These are phyloP conservation scores for Spea multiplicata DNA, from an alignment of 2,113 vertebrate genomes.

Conservation along the genomic window DNA sequence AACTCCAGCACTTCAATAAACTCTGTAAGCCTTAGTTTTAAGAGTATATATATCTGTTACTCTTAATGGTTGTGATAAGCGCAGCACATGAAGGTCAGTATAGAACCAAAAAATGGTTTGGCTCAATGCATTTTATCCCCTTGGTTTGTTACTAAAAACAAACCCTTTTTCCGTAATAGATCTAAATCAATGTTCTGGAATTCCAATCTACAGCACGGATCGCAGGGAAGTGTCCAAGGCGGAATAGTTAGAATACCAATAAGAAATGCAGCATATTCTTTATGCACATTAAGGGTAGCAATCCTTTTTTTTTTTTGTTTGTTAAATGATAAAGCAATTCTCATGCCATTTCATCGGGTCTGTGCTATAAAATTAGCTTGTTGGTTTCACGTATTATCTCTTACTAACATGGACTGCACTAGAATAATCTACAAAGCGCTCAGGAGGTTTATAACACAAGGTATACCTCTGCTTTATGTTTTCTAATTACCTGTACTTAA, in stretches of 20 bases:
- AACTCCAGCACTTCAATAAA: no score
- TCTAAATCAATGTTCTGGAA: no score
- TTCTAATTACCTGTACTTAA: constrained; percentile 52
- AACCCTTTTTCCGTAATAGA: no score
- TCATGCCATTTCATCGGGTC: constrained; percentile 52
- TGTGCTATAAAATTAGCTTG: constrained; percentile 50
- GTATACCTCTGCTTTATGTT: constrained; percentile 68
- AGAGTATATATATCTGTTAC: no score
- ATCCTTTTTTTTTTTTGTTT: neutral
- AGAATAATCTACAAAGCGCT: constrained; percentile 62
- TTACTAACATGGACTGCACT: constrained; percentile 72
- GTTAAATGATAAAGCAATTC: neutral
- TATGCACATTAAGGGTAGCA: neutral
- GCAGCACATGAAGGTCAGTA: no score
- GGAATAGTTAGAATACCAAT: neutral
- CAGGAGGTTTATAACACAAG: constrained; percentile 64
- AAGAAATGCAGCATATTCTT: neutral
- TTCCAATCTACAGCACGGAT: no score
- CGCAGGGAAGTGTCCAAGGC: no score
- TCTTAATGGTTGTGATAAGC: no score
- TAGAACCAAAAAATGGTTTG: no score
- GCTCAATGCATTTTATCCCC: no score
- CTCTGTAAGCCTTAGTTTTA: no score
- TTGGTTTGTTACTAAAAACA: no score
- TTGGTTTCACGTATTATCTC: constrained; percentile 60